Evolutionary conservation across 2,888 invertebrate genomes (phyloP).

Genomic region (Drosophila fulvimacula): DNA sequence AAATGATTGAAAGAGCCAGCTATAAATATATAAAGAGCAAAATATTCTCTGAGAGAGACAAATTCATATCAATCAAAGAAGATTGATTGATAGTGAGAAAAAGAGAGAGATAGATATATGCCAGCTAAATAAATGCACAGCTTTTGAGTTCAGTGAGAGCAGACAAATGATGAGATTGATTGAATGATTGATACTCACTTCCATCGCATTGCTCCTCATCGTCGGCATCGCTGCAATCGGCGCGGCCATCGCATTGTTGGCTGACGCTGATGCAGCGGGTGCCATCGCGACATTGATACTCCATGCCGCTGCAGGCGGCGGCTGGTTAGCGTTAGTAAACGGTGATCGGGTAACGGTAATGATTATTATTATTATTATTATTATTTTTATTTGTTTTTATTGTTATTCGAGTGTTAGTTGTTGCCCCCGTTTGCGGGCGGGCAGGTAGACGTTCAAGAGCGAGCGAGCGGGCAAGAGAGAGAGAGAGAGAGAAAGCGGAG

Average conservation of each 20-base stretch:
- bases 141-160: neutral
- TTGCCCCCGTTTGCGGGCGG: neutral
- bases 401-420: slow-evolving; percentile 8
- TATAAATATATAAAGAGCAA: too few species aligned
- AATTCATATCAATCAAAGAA: neutral
- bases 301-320: slow-evolving; percentile 81
- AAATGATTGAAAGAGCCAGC: neutral
- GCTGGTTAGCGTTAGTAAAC: slow-evolving; percentile 72
- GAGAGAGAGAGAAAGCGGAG: slow-evolving; percentile 35
- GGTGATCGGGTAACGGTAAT: slow-evolving; percentile 31
- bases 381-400: slow-evolving; percentile 39
- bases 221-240: slow-evolving; percentile 83
- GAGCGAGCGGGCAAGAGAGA: slow-evolving; percentile 3
- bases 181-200: slow-evolving; percentile 79
- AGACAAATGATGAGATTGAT: slow-evolving; percentile 7
- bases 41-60: too few species aligned
- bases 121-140: neutral
- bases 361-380: slow-evolving; percentile 23
- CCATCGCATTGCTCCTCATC: slow-evolving; percentile 84
- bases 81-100: neutral
- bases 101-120: neutral
- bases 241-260: slow-evolving; percentile 82
- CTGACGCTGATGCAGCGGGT: slow-evolving; percentile 82
- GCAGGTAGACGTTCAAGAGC: neutral
- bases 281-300: slow-evolving; percentile 83